Conservation (phyloP, 2,797 vertebrate genomes). For the Alfaro cultratus region DNA sequence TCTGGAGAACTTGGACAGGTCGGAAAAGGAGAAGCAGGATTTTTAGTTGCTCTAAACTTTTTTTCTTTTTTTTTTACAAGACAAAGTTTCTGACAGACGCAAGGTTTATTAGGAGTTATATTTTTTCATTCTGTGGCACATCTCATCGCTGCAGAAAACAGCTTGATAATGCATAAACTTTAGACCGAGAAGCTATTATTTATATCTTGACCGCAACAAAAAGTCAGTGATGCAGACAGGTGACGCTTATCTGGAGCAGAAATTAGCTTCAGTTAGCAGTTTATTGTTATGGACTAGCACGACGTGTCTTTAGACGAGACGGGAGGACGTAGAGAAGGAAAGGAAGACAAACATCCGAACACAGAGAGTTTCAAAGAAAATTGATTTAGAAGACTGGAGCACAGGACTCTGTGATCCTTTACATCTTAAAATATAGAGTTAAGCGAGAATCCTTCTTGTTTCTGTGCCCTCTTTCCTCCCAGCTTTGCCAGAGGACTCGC, state of each 20-base stretch:
- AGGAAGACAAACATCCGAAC: neutral
- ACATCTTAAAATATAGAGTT: conserved; percentile 29
- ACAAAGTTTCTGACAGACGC: conserved; percentile 38
- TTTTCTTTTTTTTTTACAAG: conserved; percentile 3
- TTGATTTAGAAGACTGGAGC: conserved; percentile 10
- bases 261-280: conserved; percentile 13
- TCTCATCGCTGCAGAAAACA: conserved; percentile 20
- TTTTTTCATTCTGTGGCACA: conserved; percentile 9
- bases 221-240: conserved; percentile 18
- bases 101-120: conserved; percentile 26
- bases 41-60: conserved; percentile 47
- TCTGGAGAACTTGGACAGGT: conserved; percentile 37
- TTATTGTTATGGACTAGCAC: neutral
- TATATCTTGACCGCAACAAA: conserved; percentile 9
- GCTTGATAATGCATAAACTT: conserved; percentile 1
- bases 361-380: conserved; percentile 29
- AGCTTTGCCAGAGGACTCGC: conserved; percentile 31
- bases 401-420: conserved; percentile 11
- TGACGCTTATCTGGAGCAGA: conserved; percentile 24
- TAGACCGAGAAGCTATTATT: neutral
- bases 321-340: conserved; percentile 16
- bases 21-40: conserved; percentile 46
- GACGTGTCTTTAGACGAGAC: neutral
- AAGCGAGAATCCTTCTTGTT: conserved; percentile 20
- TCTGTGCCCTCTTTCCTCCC: conserved; percentile 1